Evolutionary conservation across 2,797 vertebrate species (phyloP), one percentile per base, ranked within the genome.

Genomic region (Brachymystax lenok): DNA sequence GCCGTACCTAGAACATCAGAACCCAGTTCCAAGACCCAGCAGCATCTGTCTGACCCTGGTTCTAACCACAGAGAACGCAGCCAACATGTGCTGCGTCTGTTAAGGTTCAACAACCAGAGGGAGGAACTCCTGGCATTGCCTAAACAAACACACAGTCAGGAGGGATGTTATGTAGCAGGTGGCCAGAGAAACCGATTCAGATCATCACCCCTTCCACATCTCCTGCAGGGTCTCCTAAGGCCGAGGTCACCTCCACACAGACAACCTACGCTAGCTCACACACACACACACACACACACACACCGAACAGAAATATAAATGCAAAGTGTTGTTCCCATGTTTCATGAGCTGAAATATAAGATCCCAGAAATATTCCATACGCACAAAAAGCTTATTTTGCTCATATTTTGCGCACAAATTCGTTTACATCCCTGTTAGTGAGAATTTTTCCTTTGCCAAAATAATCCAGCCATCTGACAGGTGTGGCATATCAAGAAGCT

Each of bases 61-160:
- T 56, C 28, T 35, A 46, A 69, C 68, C 69, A 54, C 30, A 14
- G 46, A 21, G 54, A 17, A 10, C 40, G 17, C 24, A 63, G 74
- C 75, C 67, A 59, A 74, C 74, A 74, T 40, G 77, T 52, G 66
- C 75, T 51, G 46, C 73, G 68, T 63, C 74, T 80, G 54, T 2
- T 88, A 85, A 0, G 0, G 64, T 83, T 91, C 88, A 86, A 87
- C 87, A 91, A 93, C 92, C 90, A 92, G 87, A 75, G 80, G 83
- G 88, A 90, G 88, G 86, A 91, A 90, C 86, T 24, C 78, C 71
- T 33, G 76, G 84, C 80, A 80, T 82, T 89, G 93, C 86, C 90
- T 94, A 94, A 95, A 94, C 90, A 95, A 97, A 97, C 93, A 95
- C 74, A 85, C 89, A 90, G 70, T 73, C 88, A 91, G 86, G 90